Percentiles rank a stretch among this genome's conserved stretches.
phyloP scores from a whole-genome alignment of 2,888 invertebrate genomes.

The Volucella inflata region DNA sequence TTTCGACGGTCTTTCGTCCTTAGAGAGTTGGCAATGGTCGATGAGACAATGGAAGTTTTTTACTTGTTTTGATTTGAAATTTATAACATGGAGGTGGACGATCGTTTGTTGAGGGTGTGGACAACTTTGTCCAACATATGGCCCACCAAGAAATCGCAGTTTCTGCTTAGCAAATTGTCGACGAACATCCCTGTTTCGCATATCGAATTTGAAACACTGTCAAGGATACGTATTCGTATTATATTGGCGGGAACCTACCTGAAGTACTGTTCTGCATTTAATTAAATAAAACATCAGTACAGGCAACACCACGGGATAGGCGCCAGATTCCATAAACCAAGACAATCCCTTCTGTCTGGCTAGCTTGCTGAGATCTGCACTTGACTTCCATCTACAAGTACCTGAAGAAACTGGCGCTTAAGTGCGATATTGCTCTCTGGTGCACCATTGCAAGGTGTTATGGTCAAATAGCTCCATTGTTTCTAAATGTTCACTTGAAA shows the following conservation, averaged over 20 bases:
- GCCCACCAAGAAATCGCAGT: constrained; percentile 50
- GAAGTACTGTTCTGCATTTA: constrained; percentile 7
- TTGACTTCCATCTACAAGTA: constrained; percentile 40
- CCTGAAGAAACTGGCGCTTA: constrained; percentile 60
- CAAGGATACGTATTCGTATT: constrained; percentile 36
- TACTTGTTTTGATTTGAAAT: constrained; percentile 62
- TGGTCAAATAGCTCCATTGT: constrained; percentile 46
- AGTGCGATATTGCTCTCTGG: constrained; percentile 33
- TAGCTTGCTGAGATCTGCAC: constrained; percentile 44
- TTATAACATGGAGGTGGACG: constrained; percentile 50
- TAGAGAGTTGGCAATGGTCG: background rate
- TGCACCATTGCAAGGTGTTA: constrained; percentile 46
- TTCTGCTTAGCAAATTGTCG: constrained; percentile 33
- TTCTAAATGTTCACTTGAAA: constrained; percentile 1
- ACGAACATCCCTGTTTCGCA: constrained; percentile 18
- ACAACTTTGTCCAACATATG: constrained; percentile 61
- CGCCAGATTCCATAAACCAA: constrained; percentile 44
- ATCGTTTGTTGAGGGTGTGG: constrained; percentile 29
- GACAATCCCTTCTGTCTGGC: constrained; percentile 53
- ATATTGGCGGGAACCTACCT: background rate
- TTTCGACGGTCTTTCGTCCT: constrained; percentile 11
- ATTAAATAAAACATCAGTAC: constrained; percentile 32
- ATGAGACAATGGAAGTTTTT: constrained; percentile 17
- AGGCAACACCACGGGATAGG: constrained; percentile 50
- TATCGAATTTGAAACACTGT: constrained; percentile 6